These are phyloP conservation scores for Lasioglossum baleicum DNA, from an alignment of 1,140 invertebrate species.

Conservation along the genomic window DNA sequence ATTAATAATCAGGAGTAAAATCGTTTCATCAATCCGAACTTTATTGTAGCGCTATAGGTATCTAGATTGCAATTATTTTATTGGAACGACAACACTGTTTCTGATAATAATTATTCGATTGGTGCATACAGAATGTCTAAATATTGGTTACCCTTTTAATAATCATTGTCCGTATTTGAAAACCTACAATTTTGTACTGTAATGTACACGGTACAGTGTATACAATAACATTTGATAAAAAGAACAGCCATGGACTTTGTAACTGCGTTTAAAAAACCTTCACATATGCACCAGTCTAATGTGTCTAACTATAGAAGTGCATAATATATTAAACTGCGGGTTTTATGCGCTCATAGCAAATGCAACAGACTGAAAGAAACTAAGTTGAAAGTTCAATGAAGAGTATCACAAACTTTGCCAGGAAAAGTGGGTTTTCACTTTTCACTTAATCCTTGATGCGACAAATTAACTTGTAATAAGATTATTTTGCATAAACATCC, in stretches of 20 bases:
- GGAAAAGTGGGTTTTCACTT: too few relatives aligned
- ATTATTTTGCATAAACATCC: too few relatives aligned
- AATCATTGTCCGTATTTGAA: background rate
- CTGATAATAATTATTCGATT: constrained; percentile 4
- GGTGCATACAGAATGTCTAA: background rate
- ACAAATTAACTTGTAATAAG: too few relatives aligned
- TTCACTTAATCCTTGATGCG: too few relatives aligned
- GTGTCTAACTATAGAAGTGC: background rate
- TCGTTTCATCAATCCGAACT: background rate
- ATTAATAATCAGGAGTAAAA: background rate
- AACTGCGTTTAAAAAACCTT: background rate
- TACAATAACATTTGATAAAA: background rate
- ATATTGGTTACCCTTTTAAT: background rate
- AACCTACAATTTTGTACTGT: background rate
- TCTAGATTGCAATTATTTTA: constrained; percentile 2
- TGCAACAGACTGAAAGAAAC: too few relatives aligned
- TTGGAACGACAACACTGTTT: background rate
- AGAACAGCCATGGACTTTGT: background rate
- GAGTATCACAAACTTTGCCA: too few relatives aligned
- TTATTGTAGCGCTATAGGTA: background rate
- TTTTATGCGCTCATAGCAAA: too few relatives aligned
- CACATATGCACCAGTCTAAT: background rate
- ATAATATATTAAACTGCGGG: background rate
- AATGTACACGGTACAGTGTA: background rate
- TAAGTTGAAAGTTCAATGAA: too few relatives aligned